Percentiles rank a stretch among this genome's conserved stretches.
Evolutionary conservation across 1,140 invertebrate genomes (phyloP).

Genomic region (Euura lappo): DNA sequence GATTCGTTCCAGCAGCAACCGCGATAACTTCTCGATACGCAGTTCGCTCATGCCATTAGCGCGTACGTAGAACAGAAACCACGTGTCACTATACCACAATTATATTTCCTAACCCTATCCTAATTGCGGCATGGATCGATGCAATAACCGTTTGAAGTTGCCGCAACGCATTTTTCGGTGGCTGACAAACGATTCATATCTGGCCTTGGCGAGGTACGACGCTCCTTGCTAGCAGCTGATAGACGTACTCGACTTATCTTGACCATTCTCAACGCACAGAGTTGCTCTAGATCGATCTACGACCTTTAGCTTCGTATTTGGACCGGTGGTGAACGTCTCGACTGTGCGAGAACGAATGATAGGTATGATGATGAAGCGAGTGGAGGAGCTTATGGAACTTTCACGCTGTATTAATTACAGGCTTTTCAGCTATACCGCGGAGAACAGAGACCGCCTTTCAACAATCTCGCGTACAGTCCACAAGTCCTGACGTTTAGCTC

Average conservation of each 20-base stretch:
- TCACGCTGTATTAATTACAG: not conserved
- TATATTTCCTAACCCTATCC: no score
- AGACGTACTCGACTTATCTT: not conserved
- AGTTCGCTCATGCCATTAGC: not conserved
- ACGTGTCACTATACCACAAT: not conserved
- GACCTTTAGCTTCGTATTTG: no score
- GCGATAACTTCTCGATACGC: not conserved
- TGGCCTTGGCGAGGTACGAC: not conserved
- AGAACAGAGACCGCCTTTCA: conserved; percentile 2
- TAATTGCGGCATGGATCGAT: not conserved
- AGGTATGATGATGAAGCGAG: not conserved
- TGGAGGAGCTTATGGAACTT: not conserved
- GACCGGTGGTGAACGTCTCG: not conserved
- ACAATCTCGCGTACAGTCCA: not conserved
- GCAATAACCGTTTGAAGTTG: not conserved
- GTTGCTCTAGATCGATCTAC: not conserved
- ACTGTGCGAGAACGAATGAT: not conserved
- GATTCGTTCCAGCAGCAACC: conserved; percentile 1
- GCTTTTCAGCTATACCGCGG: not conserved
- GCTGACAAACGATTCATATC: not conserved
- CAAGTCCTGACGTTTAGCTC: not conserved
- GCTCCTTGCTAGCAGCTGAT: not conserved
- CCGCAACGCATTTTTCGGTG: not conserved
- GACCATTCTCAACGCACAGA: not conserved
- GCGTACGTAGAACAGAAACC: not conserved